These are phyloP conservation scores for Entomobrya multifasciata DNA, from an alignment of 2,888 invertebrate genomes.

Conservation along the genomic window DNA sequence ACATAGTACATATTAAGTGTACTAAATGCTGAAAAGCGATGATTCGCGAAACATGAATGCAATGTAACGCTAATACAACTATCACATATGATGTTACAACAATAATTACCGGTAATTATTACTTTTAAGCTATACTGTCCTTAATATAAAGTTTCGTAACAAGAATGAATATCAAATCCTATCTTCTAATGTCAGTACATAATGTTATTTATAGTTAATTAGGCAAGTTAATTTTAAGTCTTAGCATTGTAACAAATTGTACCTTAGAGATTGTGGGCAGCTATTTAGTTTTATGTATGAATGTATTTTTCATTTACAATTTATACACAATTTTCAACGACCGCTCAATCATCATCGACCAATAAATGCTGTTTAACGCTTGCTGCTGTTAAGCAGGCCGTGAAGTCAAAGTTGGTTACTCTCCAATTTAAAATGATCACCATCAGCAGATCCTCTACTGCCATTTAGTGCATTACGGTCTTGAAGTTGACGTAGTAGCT, in stretches of 20 bases:
- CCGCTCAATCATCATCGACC: neutral
- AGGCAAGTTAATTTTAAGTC: slow-evolving; percentile 74
- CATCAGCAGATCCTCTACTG: slow-evolving; percentile 33
- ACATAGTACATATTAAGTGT: neutral
- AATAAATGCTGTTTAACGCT: neutral
- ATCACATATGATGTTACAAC: slow-evolving; percentile 55
- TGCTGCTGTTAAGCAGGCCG: neutral
- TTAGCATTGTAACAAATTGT: slow-evolving; percentile 71
- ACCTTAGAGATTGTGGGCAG: slow-evolving; percentile 72
- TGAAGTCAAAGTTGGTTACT: slow-evolving; percentile 72
- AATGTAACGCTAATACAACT: slow-evolving; percentile 43
- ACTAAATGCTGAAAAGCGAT: slow-evolving; percentile 17
- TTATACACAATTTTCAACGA: slow-evolving; percentile 22
- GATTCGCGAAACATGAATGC: neutral
- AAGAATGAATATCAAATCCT: slow-evolving; percentile 63
- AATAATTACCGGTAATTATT: slow-evolving; percentile 33
- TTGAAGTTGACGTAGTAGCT: slow-evolving; percentile 79
- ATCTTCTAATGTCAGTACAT: slow-evolving; percentile 56
- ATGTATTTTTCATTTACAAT: slow-evolving; percentile 16
- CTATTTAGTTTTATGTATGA: slow-evolving; percentile 21
- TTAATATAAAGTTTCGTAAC: slow-evolving; percentile 46
- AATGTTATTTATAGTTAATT: slow-evolving; percentile 45
- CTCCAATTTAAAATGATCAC: slow-evolving; percentile 59
- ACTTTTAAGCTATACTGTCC: neutral
- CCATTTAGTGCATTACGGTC: slow-evolving; percentile 72